Percentiles rank a stretch among this genome's conserved stretches.
These are phyloP conservation scores for Psittacara wagleri DNA, from an alignment of 2,113 vertebrate species.

Conservation along the genomic window DNA sequence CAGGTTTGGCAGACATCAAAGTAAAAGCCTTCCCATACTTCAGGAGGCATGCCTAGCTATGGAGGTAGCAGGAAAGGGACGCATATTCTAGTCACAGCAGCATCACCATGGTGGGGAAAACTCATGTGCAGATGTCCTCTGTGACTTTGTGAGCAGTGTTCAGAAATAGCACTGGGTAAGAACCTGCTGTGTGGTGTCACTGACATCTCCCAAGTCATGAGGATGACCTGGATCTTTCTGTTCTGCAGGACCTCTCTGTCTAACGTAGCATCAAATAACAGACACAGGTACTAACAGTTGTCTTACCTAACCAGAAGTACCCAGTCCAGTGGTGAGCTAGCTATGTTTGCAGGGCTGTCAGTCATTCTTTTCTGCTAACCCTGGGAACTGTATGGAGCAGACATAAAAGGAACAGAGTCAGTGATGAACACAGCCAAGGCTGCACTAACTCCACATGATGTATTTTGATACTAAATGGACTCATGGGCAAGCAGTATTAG, in stretches of 20 bases:
- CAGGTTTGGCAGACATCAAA: neutral
- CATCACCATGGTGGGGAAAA: neutral
- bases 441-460: neutral
- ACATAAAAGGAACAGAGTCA: neutral
- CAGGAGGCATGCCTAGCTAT: neutral
- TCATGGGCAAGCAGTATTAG: neutral
- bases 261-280: neutral
- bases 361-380: neutral
- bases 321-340: fast-evolving
- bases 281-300: neutral
- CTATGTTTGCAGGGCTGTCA: neutral
- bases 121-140: neutral
- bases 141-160: slow-evolving; percentile 2
- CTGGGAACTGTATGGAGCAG: neutral
- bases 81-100: neutral
- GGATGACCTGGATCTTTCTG: slow-evolving; percentile 19
- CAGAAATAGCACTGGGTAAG: slow-evolving; percentile 18
- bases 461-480: neutral
- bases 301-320: neutral
- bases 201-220: neutral
- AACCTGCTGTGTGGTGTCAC: neutral
- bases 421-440: neutral
- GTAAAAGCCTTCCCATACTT: neutral
- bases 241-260: neutral
- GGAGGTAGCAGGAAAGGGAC: neutral